Percentiles rank a stretch among this genome's conserved stretches.
These are phyloP conservation scores for Netelia fuscicornis DNA, from an alignment of 2,888 invertebrate species.

Conservation along the genomic window DNA sequence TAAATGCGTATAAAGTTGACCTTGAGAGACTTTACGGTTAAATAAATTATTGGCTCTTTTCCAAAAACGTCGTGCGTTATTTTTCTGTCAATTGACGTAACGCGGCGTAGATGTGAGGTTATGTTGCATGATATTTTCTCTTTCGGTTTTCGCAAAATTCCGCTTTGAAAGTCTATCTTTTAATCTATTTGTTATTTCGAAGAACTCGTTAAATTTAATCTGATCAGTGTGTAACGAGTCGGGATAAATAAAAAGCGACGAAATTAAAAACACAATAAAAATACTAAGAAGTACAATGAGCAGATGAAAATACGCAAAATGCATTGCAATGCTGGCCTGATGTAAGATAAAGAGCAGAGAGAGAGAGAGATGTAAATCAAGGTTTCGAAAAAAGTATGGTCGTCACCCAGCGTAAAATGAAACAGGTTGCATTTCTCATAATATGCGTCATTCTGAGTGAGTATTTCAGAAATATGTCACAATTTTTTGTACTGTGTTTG, in stretches of 20 bases:
- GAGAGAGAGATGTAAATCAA: slow-evolving; percentile 5
- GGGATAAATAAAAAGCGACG: not conserved
- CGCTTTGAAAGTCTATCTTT: not conserved
- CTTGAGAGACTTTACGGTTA: not conserved
- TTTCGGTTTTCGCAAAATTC: not conserved
- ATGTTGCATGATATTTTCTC: slow-evolving; percentile 18
- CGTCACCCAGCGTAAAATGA: slow-evolving; percentile 82
- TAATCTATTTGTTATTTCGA: not conserved
- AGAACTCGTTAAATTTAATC: not conserved
- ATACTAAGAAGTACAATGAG: not conserved
- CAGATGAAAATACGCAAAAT: not conserved
- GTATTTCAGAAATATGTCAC: slow-evolving; percentile 59
- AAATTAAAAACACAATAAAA: not conserved
- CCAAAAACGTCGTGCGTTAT: not conserved
- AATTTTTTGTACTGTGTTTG: not conserved
- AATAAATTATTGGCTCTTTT: not conserved
- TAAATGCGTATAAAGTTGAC: not conserved
- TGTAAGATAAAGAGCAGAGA: slow-evolving; percentile 3
- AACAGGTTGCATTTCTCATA: slow-evolving; percentile 80
- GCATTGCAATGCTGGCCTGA: slow-evolving; percentile 28
- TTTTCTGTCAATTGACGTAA: not conserved
- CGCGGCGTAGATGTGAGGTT: slow-evolving; percentile 5
- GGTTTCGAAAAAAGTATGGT: slow-evolving; percentile 74
- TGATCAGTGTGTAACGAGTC: not conserved
- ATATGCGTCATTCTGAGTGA: slow-evolving; percentile 81